Evolutionary conservation across 2,888 invertebrate genomes (phyloP), one percentile per base, ranked within the genome.

Genomic region (Cyclophora albipunctata): DNA sequence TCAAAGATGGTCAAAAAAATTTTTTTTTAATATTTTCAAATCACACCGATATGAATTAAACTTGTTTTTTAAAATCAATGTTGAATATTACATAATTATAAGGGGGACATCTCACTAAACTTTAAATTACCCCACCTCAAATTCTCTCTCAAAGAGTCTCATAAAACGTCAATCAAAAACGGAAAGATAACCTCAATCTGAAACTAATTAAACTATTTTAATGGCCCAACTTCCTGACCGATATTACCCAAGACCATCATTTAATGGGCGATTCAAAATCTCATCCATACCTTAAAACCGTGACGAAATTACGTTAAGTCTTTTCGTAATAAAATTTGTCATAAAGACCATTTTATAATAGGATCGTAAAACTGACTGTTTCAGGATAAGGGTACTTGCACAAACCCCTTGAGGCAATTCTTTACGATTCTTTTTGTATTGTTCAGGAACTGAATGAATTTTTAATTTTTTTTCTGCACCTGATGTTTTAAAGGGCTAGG

Each of bases 271-370:
- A 5, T 37, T 37, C 37, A 37, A 37, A 37, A 37, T 37, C 37
- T 37, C 37, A 37, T 37, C 37, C 37, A 37, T 70, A 43, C 43
- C 62, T 62, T 73, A 67, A 66, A 70, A 53, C 78, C 84, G 80
- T 84, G 81, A 82, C 81, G 85, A 80, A 86, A 86, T 87, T 86
- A 86, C 86, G 77, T 84, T 82, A 61, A 86, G 87, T 84, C 85
- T 80, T 84, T 81, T 77, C 73, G 83, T 84, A 86, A 86, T 88
- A 86, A 88, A 87, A 87, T 72, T 62, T 69, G 69, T 69, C 80
- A 79, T 87, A 87, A 88, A 85, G 84, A 81, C 82, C 78, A 85
- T 86, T 88, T 88, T 87, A 87, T 88, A 88, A 88, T 86, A 80
- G 85, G 79, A 69, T 79, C 82, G 73, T 87, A 86, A 85, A 85